Base-by-base conservation (phyloP, 2,797 vertebrate genomes). In the Trematomus bernacchii region DNA sequence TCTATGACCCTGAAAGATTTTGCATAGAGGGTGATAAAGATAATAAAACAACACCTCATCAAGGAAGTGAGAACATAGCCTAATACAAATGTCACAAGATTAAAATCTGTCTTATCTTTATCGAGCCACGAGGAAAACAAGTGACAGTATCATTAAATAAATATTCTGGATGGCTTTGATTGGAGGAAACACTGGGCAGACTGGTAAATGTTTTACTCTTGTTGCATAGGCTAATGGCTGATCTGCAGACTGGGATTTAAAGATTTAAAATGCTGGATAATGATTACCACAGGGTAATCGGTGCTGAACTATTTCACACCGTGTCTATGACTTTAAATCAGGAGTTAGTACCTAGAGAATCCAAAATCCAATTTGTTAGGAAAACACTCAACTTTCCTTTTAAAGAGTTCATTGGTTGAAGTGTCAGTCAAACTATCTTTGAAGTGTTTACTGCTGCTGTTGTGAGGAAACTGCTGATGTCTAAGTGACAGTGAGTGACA, bases 151-250 rank as follows among this genome's bases (percentile, higher is more conserved):
- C n/a, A 8, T 48, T 37, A 70, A 47, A 85, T 73, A 61, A 79
- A 82, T 12, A 6, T 33, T 5, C 16, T 44, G 60, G 27, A 75
- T 55, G 63, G 77, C 52, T 50, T 30, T 11, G 55, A 52, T 27
- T 40, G 77, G 48, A 81, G 62, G 40, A 58, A 62, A 43, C 57
- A 0, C 59, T 18, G 42, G 23, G 21, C 27, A 23, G 7, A 47
- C 74, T 13, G 12, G 88, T 92, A 53, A 91, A 90, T 91, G 83
- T 83, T 92, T 91, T 1, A 91, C 84, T 13, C 42, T 4, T 18
- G 55, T 69, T 60, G 50, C 19, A 46, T 13, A 52, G n/a, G 7
- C 81, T 37, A 72, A 80, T 50, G 46, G 40, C 33, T 40, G 52
- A 83, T 47, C 52, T 46, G 53, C 66, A 58, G 23, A 27, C 51